phyloP scores from a whole-genome alignment of 2,113 vertebrate species.

The Actinemys pallida region DNA sequence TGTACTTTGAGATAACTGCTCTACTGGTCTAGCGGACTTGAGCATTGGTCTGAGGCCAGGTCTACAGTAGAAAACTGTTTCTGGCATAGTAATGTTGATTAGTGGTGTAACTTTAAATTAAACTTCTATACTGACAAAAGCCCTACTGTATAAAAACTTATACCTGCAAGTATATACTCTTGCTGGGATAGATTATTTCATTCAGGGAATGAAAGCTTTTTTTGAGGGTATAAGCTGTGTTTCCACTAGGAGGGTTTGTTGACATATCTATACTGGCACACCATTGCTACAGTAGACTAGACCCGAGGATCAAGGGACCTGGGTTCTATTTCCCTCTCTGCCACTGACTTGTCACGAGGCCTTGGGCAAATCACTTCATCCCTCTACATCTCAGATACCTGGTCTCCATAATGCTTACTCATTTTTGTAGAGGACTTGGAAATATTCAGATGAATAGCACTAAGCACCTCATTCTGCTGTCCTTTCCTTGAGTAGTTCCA shows the following conservation, averaged over 20 bases:
- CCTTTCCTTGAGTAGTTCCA: slow-evolving; percentile 2
- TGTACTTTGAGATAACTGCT: background rate
- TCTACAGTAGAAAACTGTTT: accelerated
- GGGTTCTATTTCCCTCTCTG: background rate
- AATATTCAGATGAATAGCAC: background rate
- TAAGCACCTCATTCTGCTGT: background rate
- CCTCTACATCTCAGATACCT: background rate
- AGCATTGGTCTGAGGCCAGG: background rate
- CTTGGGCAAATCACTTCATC: background rate
- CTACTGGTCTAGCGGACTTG: background rate
- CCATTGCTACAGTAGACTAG: background rate
- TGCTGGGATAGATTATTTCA: background rate
- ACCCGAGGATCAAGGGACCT: background rate
- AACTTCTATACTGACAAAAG: background rate
- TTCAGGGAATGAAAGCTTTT: background rate
- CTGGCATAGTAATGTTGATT: no score
- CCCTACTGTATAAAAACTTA: background rate
- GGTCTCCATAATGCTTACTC: background rate
- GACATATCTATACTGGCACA: no score
- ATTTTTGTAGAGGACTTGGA: background rate
- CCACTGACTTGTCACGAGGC: background rate
- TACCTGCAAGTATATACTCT: background rate
- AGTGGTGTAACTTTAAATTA: background rate
- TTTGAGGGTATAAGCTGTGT: slow-evolving; percentile 4
- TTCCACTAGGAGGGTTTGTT: background rate